Base-by-base conservation (phyloP, 2,113 vertebrate genomes). In the Cyprinodon tularosa region DNA sequence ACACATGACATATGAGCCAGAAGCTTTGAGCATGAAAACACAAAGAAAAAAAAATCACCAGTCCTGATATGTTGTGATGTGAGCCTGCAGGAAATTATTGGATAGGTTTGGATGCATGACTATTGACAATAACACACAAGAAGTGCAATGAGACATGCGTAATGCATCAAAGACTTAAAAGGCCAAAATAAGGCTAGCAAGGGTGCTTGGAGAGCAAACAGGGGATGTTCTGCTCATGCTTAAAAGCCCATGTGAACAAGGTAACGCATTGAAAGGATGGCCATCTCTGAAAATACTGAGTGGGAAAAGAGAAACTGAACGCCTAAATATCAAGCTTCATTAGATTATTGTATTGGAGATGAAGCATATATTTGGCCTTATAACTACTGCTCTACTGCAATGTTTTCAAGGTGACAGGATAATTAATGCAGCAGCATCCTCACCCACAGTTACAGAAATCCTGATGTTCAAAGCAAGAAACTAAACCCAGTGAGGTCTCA, bases 121-220 rank as follows among this genome's bases (percentile, higher is more conserved):
- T 64, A 37, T 39, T 50, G 15, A 14, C 29, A 13, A 3, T 45
- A 7, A 50, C 45, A 0, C n/a, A 29, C 77, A 71, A 77, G 62
- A 38, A 72, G 72, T 71, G 68, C 22, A 38, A 81, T 74, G 75
- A 72, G 75, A 68, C 83, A 42, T 37, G 77, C 88, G 74, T 76
- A 12, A 29, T 69, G 76, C 82, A 92, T 91, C 74, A 93, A 91
- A 90, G 82, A 93, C 88, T 93, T 89, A 93, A 89, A 9, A 84
- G 72, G 65, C 45, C 64, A 82, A 62, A 75, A 12, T 40, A 61
- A 29, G 29, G 50, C 20, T 9, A 74, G 74, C 8, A 62, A 74
- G 50, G 59, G 29, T 29, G 29, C 29, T 29, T 59, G 29, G 12
- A 38, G 68, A 38, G 72, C 15, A 6, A 66, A 42, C 62, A 38